phyloP scores from a whole-genome alignment of 2,113 vertebrate species.

The Leiothrix lutea region DNA sequence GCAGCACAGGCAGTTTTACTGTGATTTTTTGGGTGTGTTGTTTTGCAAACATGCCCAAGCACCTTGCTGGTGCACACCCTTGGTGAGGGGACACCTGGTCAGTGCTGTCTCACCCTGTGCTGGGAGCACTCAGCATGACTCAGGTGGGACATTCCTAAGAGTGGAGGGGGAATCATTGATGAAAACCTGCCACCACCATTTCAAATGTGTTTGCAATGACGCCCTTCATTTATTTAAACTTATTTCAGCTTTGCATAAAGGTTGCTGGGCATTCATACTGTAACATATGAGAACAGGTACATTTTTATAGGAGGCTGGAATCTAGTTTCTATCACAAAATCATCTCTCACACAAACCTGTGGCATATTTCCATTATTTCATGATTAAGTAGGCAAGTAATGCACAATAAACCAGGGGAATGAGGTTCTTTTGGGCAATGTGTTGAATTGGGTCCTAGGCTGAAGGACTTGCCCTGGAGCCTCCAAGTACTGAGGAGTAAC shows the following conservation, averaged over 20 bases:
- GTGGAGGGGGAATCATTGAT: not conserved
- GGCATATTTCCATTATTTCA: not conserved
- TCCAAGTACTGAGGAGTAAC: not conserved
- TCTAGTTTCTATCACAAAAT: not conserved
- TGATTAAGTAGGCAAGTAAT: not conserved
- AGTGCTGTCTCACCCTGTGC: not conserved
- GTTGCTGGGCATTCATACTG: not conserved
- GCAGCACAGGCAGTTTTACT: not conserved
- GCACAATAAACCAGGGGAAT: not conserved
- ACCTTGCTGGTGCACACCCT: not conserved
- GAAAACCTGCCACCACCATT: not conserved
- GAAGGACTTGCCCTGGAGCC: not conserved
- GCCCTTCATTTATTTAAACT: not conserved
- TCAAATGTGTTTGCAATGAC: not conserved
- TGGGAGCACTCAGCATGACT: not conserved
- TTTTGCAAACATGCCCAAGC: not conserved
- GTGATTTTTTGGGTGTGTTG: not conserved
- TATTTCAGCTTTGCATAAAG: not conserved
- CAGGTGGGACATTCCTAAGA: not conserved
- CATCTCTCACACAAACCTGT: not conserved
- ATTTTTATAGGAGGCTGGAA: not conserved
- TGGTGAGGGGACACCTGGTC: not conserved
- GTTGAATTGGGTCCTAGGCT: not conserved
- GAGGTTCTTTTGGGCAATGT: not conserved
- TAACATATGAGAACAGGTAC: not conserved